These are phyloP conservation scores for Typhlichthys eigenmanni DNA, from an alignment of 2,797 vertebrate species.

Conservation along the genomic window DNA sequence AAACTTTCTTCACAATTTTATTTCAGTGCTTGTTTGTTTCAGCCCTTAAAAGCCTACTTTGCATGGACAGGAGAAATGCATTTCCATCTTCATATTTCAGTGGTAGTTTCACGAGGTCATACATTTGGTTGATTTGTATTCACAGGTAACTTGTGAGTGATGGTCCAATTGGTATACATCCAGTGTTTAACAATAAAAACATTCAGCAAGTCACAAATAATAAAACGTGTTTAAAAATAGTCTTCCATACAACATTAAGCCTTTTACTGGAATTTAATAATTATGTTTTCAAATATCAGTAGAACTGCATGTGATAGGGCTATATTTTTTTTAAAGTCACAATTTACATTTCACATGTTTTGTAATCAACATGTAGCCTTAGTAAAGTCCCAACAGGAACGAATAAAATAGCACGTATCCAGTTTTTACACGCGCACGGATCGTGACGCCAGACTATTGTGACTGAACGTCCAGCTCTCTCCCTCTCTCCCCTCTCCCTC, in stretches of 20 bases:
- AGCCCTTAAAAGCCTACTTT: constrained; percentile 76
- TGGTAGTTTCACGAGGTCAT: constrained; percentile 50
- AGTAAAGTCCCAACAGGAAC: constrained; percentile 73
- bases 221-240: constrained; percentile 47
- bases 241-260: constrained; percentile 55
- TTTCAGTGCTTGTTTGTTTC: constrained; percentile 83
- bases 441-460: constrained; percentile 78
- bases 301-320: constrained; percentile 57
- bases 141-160: constrained; percentile 44
- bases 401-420: constrained; percentile 75
- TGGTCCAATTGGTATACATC: constrained; percentile 49
- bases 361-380: constrained; percentile 66
- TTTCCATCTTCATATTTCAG: constrained; percentile 34
- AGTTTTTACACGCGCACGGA: constrained; percentile 71
- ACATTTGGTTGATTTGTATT: constrained; percentile 58
- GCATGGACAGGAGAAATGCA: constrained; percentile 53
- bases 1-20: constrained; percentile 86
- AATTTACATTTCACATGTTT: constrained; percentile 78
- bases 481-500: constrained; percentile 49
- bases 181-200: constrained; percentile 74
- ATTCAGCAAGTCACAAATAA: constrained; percentile 77
- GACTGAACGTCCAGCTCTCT: constrained; percentile 89
- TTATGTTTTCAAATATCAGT: constrained; percentile 63
- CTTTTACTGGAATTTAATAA: constrained; percentile 56
- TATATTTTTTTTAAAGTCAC: constrained; percentile 67